Percentiles rank a stretch among this genome's conserved stretches.
Evolutionary conservation across 2,888 invertebrate genomes (phyloP).

Genomic region (Ptychoptera albimana): DNA sequence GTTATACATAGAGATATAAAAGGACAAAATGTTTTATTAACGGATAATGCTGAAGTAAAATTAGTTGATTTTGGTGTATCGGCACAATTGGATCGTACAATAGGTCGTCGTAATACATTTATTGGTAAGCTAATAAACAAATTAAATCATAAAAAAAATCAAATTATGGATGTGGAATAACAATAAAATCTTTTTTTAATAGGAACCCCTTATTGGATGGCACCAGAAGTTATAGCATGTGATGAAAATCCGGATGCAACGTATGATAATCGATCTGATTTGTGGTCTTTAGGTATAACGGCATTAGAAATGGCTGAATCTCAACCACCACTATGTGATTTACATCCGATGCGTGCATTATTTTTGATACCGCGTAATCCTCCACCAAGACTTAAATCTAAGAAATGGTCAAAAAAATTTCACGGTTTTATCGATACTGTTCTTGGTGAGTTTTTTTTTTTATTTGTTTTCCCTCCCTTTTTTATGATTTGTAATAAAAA

Average conservation of each 20-base stretch:
- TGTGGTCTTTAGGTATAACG: constrained; percentile 90
- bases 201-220: constrained; percentile 98
- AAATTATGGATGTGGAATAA: neutral
- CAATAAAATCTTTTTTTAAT: too few species aligned
- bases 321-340: constrained; percentile 96
- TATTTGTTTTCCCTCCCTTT: neutral
- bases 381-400: constrained; percentile 92
- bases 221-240: constrained; percentile 98
- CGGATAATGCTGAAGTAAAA: constrained; percentile 99
- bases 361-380: constrained; percentile 97
- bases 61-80: constrained; percentile 99
- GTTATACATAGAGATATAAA: constrained; percentile 99
- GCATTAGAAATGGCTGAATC: constrained; percentile 99
- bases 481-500: neutral
- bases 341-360: constrained; percentile 98
- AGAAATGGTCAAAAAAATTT: constrained; percentile 97
- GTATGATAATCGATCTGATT: constrained; percentile 91
- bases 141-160: too few species aligned
- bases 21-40: constrained; percentile 96
- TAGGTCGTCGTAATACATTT: constrained; percentile 96
- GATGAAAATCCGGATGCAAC: constrained; percentile 99
- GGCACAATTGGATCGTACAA: constrained; percentile 96
- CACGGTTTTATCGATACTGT: constrained; percentile 97
- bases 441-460: constrained; percentile 31
- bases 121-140: constrained; percentile 39